These are phyloP conservation scores for Lycopodina hypogea DNA, from an alignment of 37 sponge, comb jelly and placozoan species.

Conservation along the genomic window DNA sequence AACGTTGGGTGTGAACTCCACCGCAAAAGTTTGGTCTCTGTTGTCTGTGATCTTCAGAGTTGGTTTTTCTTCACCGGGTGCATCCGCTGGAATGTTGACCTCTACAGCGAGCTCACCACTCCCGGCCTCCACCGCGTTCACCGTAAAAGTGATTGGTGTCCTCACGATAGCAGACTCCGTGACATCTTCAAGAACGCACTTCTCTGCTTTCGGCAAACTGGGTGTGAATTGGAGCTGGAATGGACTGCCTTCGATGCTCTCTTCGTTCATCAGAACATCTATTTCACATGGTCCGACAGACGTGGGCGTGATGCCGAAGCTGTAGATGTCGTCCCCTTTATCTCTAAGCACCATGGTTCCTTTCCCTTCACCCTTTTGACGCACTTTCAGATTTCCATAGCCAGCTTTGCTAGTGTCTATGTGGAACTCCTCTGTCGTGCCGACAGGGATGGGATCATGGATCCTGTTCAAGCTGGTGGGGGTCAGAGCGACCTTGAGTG, in stretches of 20 bases:
- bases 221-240: slow-evolving; percentile 18
- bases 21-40: slow-evolving; percentile 44
- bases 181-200: slow-evolving; percentile 31
- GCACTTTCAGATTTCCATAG: slow-evolving; percentile 56
- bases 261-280: slow-evolving; percentile 39
- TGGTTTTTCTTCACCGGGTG: slow-evolving; percentile 30
- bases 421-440: slow-evolving; percentile 31
- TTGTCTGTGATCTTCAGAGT: slow-evolving; percentile 38
- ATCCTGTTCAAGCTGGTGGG: slow-evolving; percentile 1
- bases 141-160: slow-evolving; percentile 16
- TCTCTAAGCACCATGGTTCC: slow-evolving; percentile 28
- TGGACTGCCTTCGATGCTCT: slow-evolving; percentile 68
- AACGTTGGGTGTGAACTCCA: slow-evolving; percentile 55
- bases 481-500: slow-evolving; percentile 49
- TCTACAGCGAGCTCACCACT: slow-evolving; percentile 26
- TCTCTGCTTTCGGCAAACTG: slow-evolving; percentile 58
- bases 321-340: slow-evolving; percentile 31
- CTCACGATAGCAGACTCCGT: slow-evolving; percentile 24
- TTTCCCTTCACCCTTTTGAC: slow-evolving; percentile 35
- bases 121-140: slow-evolving; percentile 19
- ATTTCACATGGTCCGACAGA: slow-evolving; percentile 36
- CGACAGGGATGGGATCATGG: slow-evolving; percentile 24
- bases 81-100: slow-evolving; percentile 29
- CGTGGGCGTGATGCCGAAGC: slow-evolving; percentile 15
- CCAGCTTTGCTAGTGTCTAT: slow-evolving; percentile 71